A percentile compares a stretch with the other conserved stretches of the same genome.
phyloP scores from a whole-genome alignment of 2,888 invertebrate species.

The Amblyjoppa fuscipennis region DNA sequence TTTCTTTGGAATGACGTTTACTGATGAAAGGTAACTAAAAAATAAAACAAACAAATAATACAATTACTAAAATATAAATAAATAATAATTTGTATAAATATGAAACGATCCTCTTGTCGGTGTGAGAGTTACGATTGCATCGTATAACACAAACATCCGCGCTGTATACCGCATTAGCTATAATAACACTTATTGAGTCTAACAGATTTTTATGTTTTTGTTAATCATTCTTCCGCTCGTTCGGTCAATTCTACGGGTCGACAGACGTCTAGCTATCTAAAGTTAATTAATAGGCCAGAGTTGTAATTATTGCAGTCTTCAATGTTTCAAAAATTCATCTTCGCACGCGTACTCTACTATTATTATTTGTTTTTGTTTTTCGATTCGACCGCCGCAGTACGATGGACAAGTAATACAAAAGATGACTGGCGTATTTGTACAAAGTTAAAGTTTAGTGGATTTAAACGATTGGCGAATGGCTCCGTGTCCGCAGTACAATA shows the following conservation, averaged over 20 bases:
- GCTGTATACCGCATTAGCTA: slow-evolving; percentile 27
- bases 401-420: slow-evolving; percentile 58
- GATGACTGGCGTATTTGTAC: slow-evolving; percentile 64
- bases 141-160: slow-evolving; percentile 27
- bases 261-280: slow-evolving; percentile 48
- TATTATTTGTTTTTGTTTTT: slow-evolving; percentile 39
- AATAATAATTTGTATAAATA: slow-evolving; percentile 69
- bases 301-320: slow-evolving; percentile 83
- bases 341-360: slow-evolving; percentile 35
- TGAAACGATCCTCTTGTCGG: slow-evolving; percentile 55
- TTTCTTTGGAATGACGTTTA: slow-evolving; percentile 78
- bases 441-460: slow-evolving; percentile 48
- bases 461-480: slow-evolving; percentile 31
- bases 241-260: slow-evolving; percentile 38
- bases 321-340: slow-evolving; percentile 75
- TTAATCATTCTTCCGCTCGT: slow-evolving; percentile 33
- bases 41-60: slow-evolving; percentile 58
- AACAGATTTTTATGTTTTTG: slow-evolving; percentile 51
- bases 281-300: slow-evolving; percentile 80
- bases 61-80: slow-evolving; percentile 66
- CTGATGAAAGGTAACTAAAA: slow-evolving; percentile 75
- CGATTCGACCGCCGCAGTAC: slow-evolving; percentile 29
- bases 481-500: slow-evolving; percentile 47
- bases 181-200: slow-evolving; percentile 41
- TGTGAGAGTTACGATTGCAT: slow-evolving; percentile 38